These are phyloP conservation scores for Chiridota heheva DNA, from an alignment of 35 echinoderm and acorn worm species.

Conservation along the genomic window DNA sequence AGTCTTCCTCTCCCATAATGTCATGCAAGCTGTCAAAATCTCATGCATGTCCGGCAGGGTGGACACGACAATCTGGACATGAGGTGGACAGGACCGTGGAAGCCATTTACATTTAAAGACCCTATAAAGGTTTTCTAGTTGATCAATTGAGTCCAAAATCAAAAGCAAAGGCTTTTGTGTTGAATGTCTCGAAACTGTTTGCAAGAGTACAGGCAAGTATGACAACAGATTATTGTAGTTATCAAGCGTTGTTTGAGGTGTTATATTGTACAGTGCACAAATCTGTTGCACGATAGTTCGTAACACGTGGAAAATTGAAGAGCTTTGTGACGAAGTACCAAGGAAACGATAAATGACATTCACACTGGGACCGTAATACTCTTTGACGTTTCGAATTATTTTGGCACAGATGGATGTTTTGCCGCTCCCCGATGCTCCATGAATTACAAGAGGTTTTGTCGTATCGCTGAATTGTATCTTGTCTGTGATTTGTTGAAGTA, in stretches of 20 bases:
- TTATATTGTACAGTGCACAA: conserved; percentile 53
- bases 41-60: conserved; percentile 69
- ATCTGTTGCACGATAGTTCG: conserved; percentile 61
- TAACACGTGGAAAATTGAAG: conserved; percentile 67
- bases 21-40: conserved; percentile 69
- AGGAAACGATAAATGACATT: conserved; percentile 71
- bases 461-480: conserved; percentile 26
- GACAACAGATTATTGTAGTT: conserved; percentile 58
- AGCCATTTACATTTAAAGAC: conserved; percentile 81
- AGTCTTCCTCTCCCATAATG: conserved; percentile 38
- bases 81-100: conserved; percentile 60
- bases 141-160: conserved; percentile 83
- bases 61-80: conserved; percentile 78
- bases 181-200: conserved; percentile 36
- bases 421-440: conserved; percentile 82
- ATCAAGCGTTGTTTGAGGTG: conserved; percentile 24
- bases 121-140: conserved; percentile 56
- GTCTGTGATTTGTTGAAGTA: conserved; percentile 38
- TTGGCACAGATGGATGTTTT: conserved; percentile 93
- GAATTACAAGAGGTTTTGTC: conserved; percentile 52
- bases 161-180: conserved; percentile 64
- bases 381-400: conserved; percentile 44
- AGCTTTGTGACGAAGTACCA: conserved; percentile 80
- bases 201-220: conserved; percentile 62
- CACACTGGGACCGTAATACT: not conserved